Percentiles rank a stretch among this genome's conserved stretches.
These are phyloP conservation scores for Caradrina kadenii DNA, from an alignment of 2,888 invertebrate genomes.

Conservation along the genomic window DNA sequence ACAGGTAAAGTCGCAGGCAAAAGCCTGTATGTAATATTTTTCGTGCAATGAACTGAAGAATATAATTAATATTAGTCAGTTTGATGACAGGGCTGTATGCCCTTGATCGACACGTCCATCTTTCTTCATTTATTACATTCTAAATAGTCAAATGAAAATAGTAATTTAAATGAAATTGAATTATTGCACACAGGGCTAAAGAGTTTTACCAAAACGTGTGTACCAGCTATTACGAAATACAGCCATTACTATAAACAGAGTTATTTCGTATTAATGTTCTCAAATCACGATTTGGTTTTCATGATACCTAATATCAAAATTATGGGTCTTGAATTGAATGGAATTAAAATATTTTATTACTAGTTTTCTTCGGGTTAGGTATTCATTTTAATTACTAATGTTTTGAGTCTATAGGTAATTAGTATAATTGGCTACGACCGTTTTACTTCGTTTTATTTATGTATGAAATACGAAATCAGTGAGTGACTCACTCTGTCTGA, in stretches of 20 bases:
- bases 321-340: slow-evolving; percentile 36
- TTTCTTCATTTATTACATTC: background rate
- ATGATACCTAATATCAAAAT: slow-evolving; percentile 32
- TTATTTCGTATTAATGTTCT: slow-evolving; percentile 55
- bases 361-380: slow-evolving; percentile 17
- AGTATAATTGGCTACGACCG: background rate
- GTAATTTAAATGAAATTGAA: background rate
- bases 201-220: slow-evolving; percentile 33
- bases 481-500: no score
- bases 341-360: background rate
- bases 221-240: slow-evolving; percentile 47
- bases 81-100: no score
- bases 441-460: background rate
- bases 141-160: background rate
- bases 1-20: no score
- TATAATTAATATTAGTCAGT: no score
- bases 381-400: slow-evolving; percentile 19
- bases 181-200: slow-evolving; percentile 10
- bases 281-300: slow-evolving; percentile 57
- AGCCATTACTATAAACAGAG: slow-evolving; percentile 44
- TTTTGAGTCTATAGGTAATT: background rate
- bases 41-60: no score
- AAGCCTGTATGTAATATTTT: no score
- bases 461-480: no score
- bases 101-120: background rate